Percentiles rank a stretch among this genome's conserved stretches.
phyloP scores from a whole-genome alignment of 2,888 invertebrate genomes.

The Teleogryllus oceanicus region DNA sequence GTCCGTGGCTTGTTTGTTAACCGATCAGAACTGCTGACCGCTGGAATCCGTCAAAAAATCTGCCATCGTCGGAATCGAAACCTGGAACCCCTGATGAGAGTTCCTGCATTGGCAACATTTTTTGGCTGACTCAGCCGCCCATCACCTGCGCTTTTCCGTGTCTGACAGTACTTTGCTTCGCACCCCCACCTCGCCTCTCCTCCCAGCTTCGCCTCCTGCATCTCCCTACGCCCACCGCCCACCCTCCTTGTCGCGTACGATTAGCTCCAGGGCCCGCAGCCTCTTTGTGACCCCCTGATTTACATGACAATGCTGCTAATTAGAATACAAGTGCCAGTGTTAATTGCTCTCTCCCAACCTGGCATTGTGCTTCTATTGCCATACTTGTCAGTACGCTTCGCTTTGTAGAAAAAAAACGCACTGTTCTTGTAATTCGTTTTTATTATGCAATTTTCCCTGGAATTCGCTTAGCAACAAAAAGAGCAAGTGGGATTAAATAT shows the following conservation, averaged over 20 bases:
- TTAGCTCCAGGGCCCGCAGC: background rate
- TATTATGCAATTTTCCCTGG: too few relatives aligned
- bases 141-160: too few relatives aligned
- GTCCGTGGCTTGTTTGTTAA: too few relatives aligned
- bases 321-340: background rate
- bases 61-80: too few relatives aligned
- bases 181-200: background rate
- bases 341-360: background rate
- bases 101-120: too few relatives aligned
- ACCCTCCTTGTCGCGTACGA: background rate
- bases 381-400: background rate
- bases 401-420: background rate
- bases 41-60: too few relatives aligned
- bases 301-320: background rate
- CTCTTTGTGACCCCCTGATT: slow-evolving; percentile 4
- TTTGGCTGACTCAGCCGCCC: too few relatives aligned
- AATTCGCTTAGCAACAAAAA: too few relatives aligned
- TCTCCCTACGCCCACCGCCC: background rate
- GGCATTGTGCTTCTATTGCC: background rate
- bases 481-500: too few relatives aligned
- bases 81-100: too few relatives aligned
- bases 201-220: background rate
- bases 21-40: too few relatives aligned
- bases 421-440: too few relatives aligned
- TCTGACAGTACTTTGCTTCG: background rate